These are phyloP conservation scores for Ramphastos sulfuratus DNA, from an alignment of 2,113 vertebrate genomes.

Conservation along the genomic window DNA sequence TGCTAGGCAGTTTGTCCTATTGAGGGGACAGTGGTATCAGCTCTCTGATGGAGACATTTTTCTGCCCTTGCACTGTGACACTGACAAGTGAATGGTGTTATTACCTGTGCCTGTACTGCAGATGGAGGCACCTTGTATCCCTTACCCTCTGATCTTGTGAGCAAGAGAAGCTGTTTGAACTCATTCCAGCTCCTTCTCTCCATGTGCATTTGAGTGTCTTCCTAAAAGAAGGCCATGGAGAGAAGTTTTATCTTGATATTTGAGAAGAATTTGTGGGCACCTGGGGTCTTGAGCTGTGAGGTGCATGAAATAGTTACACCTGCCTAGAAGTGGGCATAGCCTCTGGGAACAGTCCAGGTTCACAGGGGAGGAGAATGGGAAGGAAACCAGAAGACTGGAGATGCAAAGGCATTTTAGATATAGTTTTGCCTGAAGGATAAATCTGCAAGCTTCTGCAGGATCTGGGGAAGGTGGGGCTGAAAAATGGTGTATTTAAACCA, in stretches of 20 bases:
- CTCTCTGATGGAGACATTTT: background rate
- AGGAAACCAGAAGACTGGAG: background rate
- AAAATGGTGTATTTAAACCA: background rate
- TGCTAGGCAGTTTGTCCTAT: background rate
- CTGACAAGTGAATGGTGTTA: background rate
- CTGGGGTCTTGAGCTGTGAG: background rate
- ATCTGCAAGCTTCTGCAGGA: background rate
- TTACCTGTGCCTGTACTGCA: background rate
- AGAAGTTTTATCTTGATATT: background rate
- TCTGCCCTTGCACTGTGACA: background rate
- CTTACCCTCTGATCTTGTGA: background rate
- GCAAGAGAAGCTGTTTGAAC: background rate
- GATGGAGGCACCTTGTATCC: accelerated
- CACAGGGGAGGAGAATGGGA: background rate
- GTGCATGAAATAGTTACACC: background rate
- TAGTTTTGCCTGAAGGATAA: background rate
- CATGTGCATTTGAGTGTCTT: background rate
- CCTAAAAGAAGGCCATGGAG: background rate
- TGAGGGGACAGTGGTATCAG: background rate
- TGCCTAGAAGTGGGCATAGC: background rate
- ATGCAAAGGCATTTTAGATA: background rate
- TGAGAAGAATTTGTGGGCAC: background rate
- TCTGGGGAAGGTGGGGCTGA: background rate
- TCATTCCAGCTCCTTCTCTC: background rate
- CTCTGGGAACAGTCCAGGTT: background rate